Base-by-base conservation (phyloP, 2,888 invertebrate genomes). In the Chesias legatella region DNA sequence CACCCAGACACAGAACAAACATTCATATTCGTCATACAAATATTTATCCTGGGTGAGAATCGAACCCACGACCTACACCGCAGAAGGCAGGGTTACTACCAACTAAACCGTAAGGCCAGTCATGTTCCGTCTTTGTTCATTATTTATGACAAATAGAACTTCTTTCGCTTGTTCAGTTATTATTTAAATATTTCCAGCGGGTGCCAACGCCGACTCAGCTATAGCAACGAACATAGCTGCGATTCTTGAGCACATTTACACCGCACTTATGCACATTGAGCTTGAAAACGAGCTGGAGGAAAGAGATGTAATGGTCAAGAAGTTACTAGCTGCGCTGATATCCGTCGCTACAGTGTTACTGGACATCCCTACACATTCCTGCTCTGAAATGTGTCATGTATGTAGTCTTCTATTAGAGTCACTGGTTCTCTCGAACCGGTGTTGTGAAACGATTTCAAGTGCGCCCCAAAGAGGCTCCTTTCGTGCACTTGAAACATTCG, bases 181-280 rank as follows among this genome's bases (percentile, higher is more conserved):
- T 32, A 9, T 54, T 50, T 6, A 25, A 10, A 37, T n/a, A 30
- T 10, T 31, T 33, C 3, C 47, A 84, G 85, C 73, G 1, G 68
- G 60, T 3, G 11, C 13, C 36, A 36, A 48, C 8, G 31, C 46
- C 1, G 75, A 73, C 0, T 31, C 53, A 0, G 40, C 67, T 0
- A 54, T 67, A 0, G 57, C 75, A 1, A 58, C 60, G 0, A 66
- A 67, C 34, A 45, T 79, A 26, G 72, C 84, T 0, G 53, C 58
- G 0, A 71, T 85, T 7, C 37, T 86, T 22, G 68, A 70, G n/a
- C 57, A 64, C 3, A 24, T 78, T 0, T 63, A 70, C 50, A 43
- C 50, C 0, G 72, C 77, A 0, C 44, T 84, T 0, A 32, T 48
- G 6, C 62, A 63, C 9, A 53, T 71, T 1, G 73, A 73, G 20